Conservation (phyloP, 2,888 invertebrate genomes). For the Sicus ferrugineus region DNA sequence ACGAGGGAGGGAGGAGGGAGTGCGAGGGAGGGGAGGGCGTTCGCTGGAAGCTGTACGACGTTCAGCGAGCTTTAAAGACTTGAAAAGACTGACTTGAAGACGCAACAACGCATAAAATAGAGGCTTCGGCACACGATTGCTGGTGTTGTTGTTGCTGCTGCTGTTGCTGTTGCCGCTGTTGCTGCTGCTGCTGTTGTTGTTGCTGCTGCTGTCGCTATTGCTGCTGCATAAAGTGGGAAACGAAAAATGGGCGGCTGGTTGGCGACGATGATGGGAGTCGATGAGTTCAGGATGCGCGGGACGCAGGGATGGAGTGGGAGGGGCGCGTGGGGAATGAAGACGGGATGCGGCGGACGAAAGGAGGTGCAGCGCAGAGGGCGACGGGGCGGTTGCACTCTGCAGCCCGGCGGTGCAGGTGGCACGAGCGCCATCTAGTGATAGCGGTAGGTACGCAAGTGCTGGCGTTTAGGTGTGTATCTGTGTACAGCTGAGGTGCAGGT, state of each 20-base stretch:
- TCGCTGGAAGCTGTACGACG: not conserved
- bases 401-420: not conserved
- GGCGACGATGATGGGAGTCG: not conserved
- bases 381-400: not conserved
- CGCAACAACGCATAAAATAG: slow-evolving; percentile 16
- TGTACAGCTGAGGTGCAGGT: no score
- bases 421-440: not conserved
- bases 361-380: no score
- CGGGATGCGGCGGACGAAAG: no score
- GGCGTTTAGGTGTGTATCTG: not conserved
- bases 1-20: slow-evolving; percentile 17
- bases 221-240: not conserved
- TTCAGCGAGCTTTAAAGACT: slow-evolving; percentile 12
- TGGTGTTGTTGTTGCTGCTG: not conserved
- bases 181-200: not conserved
- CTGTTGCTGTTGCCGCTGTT: not conserved
- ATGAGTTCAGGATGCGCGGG: not conserved
- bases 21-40: not conserved
- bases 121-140: not conserved
- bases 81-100: slow-evolving; percentile 9
- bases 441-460: not conserved
- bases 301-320: no score
- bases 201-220: not conserved
- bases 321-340: no score
- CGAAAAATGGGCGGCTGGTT: no score